A percentile compares a stretch with the other conserved stretches of the same genome.
Conservation (phyloP, 2,797 vertebrate genomes). For the Hoplostethus atlanticus region DNA sequence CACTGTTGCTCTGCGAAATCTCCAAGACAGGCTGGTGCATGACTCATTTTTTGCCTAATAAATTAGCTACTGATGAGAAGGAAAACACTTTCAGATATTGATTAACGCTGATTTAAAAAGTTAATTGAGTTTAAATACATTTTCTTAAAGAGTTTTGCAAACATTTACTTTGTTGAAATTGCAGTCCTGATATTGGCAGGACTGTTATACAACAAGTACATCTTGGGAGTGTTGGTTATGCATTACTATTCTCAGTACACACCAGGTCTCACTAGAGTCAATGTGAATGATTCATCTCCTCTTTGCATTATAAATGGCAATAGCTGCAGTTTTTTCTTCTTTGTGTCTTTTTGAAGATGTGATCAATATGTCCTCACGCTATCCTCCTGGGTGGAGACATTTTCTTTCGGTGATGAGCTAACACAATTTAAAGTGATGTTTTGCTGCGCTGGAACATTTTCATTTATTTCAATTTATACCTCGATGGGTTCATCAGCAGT, state of each 20-base stretch:
- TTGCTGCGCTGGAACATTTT: conserved; percentile 11
- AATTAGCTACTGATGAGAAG: not conserved
- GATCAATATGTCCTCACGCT: conserved; percentile 12
- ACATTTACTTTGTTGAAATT: no score
- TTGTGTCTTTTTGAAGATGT: conserved; percentile 21
- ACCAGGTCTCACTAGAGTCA: conserved; percentile 5
- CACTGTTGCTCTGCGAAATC: not conserved
- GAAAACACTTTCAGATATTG: no score
- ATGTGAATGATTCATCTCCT: conserved; percentile 29
- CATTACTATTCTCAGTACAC: conserved; percentile 17
- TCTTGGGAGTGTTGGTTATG: not conserved
- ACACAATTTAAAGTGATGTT: conserved; percentile 22
- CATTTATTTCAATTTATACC: conserved; percentile 4
- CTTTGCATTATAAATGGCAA: conserved; percentile 9
- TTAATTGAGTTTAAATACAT: no score
- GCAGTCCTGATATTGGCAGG: no score
- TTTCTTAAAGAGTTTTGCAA: no score
- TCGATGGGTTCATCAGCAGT: conserved; percentile 5
- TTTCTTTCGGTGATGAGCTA: conserved; percentile 20
- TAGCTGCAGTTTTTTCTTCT: conserved; percentile 5
- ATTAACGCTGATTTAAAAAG: no score
- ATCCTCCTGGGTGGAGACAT: conserved; percentile 5
- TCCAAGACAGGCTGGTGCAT: not conserved
- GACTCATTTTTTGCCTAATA: not conserved
- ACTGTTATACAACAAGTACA: not conserved